Evolutionary conservation across 2,888 invertebrate species (phyloP).

Genomic region (Microchrysa polita): DNA sequence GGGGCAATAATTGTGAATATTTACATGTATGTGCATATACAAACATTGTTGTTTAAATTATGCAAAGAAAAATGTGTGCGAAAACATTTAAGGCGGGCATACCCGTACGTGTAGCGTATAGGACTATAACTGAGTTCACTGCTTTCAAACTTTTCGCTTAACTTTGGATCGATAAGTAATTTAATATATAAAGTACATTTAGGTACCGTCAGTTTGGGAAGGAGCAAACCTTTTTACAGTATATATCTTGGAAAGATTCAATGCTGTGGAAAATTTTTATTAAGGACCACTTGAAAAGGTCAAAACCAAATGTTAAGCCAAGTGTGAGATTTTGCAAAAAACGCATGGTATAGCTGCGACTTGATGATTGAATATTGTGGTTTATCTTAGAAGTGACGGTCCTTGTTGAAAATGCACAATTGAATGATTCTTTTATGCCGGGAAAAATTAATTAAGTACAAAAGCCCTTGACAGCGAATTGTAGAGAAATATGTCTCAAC

Average conservation of each 20-base stretch:
- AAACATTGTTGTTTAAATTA: neutral
- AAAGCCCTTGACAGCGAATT: too few species aligned
- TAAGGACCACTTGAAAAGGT: slow-evolving; percentile 17
- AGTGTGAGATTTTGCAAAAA: slow-evolving; percentile 12
- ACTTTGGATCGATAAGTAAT: neutral
- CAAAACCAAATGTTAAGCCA: slow-evolving; percentile 27
- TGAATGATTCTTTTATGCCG: too few species aligned
- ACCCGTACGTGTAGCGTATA: too few species aligned
- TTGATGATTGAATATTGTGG: slow-evolving; percentile 4
- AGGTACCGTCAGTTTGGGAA: neutral
- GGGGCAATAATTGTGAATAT: too few species aligned
- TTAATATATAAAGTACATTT: neutral
- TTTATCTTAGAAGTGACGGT: neutral
- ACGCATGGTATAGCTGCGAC: too few species aligned
- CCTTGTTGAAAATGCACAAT: neutral
- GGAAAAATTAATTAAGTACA: too few species aligned
- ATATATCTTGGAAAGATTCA: slow-evolving; percentile 3
- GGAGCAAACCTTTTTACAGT: neutral
- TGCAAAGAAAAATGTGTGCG: neutral
- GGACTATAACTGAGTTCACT: neutral
- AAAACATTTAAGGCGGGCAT: too few species aligned
- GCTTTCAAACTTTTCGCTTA: neutral
- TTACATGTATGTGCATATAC: too few species aligned
- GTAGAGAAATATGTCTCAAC: too few species aligned
- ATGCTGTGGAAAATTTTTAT: slow-evolving; percentile 17